Base-by-base conservation (phyloP, 2,797 vertebrate species). In the Toxotes lorentzi region DNA sequence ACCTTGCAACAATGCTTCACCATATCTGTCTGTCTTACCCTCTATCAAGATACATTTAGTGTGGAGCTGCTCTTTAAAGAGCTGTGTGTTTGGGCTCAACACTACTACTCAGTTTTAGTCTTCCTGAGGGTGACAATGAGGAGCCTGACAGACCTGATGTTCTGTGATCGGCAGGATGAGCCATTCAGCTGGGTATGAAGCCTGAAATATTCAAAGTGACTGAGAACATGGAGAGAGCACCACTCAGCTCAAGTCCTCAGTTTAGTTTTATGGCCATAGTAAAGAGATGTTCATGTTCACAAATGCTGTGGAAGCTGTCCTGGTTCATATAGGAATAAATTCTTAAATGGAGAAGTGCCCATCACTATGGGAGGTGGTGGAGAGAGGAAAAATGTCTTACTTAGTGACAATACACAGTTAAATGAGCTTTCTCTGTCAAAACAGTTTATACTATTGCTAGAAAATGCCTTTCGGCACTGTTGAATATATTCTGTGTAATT, bases 401-500 rank as follows among this genome's bases (percentile, higher is more conserved):
- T n/a, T 30, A 4, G 41, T 68, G 67, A 85, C 73, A 76, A 40
- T 79, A n/a, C 60, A 59, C 69, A 48, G 59, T 69, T 56, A 79
- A 81, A 83, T 54, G 12, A 62, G 35, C 72, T 78, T 79, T 78
- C 32, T 48, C 40, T 84, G 66, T 70, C 60, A 69, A 56, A 76
- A 69, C 63, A 30, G 43, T 78, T 45, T 68, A 40, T 73, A 51
- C 40, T 61, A 60, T 79, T 90, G 84, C 79, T 75, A 58, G 68
- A 82, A 82, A 69, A 71, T 45, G 62, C 68, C 84, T 75, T 8
- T 8, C 62, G 82, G 81, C 81, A 21, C 54, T 50, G 34, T 75
- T 73, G 69, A 86, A 76, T 73, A 78, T 58, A 74, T 70, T 71
- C 38, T 74, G 32, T 48, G 2, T 76, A 56, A 76, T 83, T 84